phyloP scores from a whole-genome alignment of 2,888 invertebrate genomes.

The Trichacis sp. region DNA sequence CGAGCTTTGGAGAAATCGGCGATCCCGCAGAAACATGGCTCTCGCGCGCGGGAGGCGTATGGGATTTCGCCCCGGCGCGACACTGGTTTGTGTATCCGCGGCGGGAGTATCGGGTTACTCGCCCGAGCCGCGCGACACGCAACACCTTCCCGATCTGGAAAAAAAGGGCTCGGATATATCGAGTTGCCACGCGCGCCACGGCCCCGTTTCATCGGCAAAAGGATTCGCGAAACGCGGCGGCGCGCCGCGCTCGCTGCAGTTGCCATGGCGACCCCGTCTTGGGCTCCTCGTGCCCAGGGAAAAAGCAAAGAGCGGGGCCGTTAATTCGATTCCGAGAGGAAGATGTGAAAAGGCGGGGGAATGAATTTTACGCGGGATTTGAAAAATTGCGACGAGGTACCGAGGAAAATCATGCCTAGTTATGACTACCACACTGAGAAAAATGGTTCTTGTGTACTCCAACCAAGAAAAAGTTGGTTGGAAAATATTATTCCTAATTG shows the following conservation, averaged over 20 bases:
- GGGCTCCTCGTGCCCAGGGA: background rate
- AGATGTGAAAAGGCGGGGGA: constrained; percentile 28
- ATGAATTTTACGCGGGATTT: constrained; percentile 36
- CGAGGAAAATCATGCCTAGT: no score
- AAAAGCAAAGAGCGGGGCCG: constrained; percentile 9
- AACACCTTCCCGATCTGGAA: constrained; percentile 31
- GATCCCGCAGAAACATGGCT: background rate
- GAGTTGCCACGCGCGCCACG: background rate
- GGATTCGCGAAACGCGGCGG: background rate
- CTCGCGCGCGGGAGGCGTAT: background rate
- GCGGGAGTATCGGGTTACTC: constrained; percentile 40
- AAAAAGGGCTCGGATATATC: constrained; percentile 20
- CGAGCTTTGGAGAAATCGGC: background rate
- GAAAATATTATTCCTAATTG: no score
- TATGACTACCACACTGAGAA: background rate
- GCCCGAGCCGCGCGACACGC: constrained; percentile 36
- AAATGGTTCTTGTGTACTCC: no score
- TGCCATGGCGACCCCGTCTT: background rate
- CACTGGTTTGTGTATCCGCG: constrained; percentile 22
- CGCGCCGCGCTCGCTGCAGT: background rate
- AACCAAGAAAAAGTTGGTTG: no score
- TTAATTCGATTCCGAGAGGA: constrained; percentile 39
- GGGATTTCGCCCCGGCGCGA: background rate
- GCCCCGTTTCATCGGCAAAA: no score
- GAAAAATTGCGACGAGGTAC: no score